A percentile compares a stretch with the other conserved stretches of the same genome.
phyloP scores from a whole-genome alignment of 2,797 vertebrate genomes.

The Gymnoscopelus microlampas region DNA sequence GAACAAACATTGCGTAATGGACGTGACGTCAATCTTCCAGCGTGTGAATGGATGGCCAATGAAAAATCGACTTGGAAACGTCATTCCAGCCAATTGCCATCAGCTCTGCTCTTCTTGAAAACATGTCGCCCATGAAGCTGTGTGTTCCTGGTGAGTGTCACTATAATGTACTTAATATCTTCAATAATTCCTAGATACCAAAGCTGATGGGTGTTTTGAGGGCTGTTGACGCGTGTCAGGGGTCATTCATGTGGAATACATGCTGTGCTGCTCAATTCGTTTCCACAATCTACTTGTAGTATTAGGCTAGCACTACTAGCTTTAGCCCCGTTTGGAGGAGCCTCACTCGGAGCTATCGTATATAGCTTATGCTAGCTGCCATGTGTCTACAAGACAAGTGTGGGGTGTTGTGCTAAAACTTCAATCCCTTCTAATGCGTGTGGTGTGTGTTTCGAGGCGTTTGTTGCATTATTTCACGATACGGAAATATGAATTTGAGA shows the following conservation, averaged over 20 bases:
- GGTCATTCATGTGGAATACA: neutral
- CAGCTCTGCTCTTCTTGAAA: constrained; percentile 67
- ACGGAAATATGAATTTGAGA: neutral
- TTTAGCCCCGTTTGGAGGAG: too few relatives aligned
- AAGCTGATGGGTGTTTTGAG: rapidly evolving
- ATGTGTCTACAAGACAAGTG: constrained; percentile 1
- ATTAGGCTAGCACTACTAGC: too few relatives aligned
- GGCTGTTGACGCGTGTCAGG: rapidly evolving
- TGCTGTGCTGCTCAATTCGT: too few relatives aligned
- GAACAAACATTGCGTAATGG: constrained; percentile 69
- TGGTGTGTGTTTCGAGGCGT: too few relatives aligned
- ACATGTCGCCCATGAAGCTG: constrained; percentile 87
- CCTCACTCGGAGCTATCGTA: too few relatives aligned
- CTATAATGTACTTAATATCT: neutral
- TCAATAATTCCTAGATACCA: neutral
- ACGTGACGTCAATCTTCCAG: neutral
- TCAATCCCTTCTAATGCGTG: too few relatives aligned
- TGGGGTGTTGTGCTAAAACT: too few relatives aligned
- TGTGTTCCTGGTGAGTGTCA: constrained; percentile 83
- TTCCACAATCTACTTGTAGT: too few relatives aligned
- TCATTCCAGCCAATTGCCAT: constrained; percentile 66
- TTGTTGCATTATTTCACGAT: rapidly evolving
- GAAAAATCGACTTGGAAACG: neutral
- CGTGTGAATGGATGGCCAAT: constrained; percentile 62
- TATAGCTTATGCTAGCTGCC: constrained; percentile 19